These are phyloP conservation scores for Xenops minutus DNA, from an alignment of 2,797 vertebrate genomes.

Conservation along the genomic window DNA sequence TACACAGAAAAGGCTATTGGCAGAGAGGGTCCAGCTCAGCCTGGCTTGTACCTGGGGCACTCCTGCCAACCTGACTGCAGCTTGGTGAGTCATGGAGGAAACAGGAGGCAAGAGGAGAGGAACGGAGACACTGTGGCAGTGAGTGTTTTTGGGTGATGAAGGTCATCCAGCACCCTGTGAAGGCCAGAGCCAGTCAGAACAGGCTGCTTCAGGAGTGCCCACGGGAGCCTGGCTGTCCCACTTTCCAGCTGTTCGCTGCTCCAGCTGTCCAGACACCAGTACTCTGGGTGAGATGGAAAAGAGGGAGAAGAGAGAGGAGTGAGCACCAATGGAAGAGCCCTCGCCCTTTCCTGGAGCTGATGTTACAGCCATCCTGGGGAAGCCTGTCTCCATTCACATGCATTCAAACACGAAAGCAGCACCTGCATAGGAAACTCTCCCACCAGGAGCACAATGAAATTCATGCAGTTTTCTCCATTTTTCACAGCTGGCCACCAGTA, in stretches of 20 bases:
- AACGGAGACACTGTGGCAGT: background rate
- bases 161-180: background rate
- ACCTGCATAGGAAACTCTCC: background rate
- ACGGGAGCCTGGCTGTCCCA: background rate
- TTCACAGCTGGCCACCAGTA: background rate
- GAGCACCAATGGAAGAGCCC: background rate
- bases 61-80: background rate
- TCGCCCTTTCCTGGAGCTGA: background rate
- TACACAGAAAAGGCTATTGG: background rate
- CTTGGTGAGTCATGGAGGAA: background rate
- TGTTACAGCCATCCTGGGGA: background rate
- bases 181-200: background rate
- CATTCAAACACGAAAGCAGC: background rate
- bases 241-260: background rate
- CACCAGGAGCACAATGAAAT: background rate
- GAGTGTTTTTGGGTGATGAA: background rate
- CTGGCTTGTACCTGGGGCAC: background rate
- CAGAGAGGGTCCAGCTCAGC: background rate
- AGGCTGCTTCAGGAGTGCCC: background rate
- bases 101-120: background rate
- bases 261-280: background rate
- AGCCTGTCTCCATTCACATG: background rate
- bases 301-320: background rate
- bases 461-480: background rate
- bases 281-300: conserved; percentile 25